Base-by-base conservation (phyloP, 2,888 invertebrate species). In the Acleris literana region DNA sequence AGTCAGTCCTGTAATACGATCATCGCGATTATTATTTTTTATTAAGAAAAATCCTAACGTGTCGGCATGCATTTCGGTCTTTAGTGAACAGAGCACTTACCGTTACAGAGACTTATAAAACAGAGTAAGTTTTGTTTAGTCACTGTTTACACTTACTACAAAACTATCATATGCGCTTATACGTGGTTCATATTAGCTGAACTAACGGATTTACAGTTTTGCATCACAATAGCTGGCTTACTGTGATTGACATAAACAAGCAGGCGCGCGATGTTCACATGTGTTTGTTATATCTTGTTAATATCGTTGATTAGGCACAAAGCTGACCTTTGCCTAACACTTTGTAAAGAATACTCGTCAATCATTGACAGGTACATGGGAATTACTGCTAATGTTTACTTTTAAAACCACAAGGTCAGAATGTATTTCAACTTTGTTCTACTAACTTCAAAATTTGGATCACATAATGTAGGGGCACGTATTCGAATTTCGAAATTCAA, bases 201-300 rank as follows among this genome's bases (percentile, higher is more conserved):
- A 53, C 54, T 62, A 68, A 68, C 68, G 68, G 67, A 49, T 54
- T 55, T 43, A 53, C 61, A 66, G 46, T 66, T 71, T 72, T 62
- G 61, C 57, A 62, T 63, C 57, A 74, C 71, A 75, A 71, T 75
- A 58, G 68, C 68, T 56, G 16, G 64, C 68, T 20, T 68, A 22
- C 48, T 68, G 70, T 82, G 83, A 85, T 80, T 85, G 86, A 85
- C 82, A 74, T 74, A 73, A 79, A 83, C 83, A 82, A 78, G 76
- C 72, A 68, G 80, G 79, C 79, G 75, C 80, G 74, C 76, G 73
- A 78, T 80, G 75, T 78, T 77, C 58, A 58, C 64, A 55, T 63
- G 72, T 75, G 74, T 80, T 72, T 76, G 76, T 76, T 77, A 75
- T 75, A 77, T 76, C 76, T 77, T 71, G 69, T 65, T 69, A 70